Conservation (phyloP, 2,888 invertebrate genomes). For the Acrobasis repandana region DNA sequence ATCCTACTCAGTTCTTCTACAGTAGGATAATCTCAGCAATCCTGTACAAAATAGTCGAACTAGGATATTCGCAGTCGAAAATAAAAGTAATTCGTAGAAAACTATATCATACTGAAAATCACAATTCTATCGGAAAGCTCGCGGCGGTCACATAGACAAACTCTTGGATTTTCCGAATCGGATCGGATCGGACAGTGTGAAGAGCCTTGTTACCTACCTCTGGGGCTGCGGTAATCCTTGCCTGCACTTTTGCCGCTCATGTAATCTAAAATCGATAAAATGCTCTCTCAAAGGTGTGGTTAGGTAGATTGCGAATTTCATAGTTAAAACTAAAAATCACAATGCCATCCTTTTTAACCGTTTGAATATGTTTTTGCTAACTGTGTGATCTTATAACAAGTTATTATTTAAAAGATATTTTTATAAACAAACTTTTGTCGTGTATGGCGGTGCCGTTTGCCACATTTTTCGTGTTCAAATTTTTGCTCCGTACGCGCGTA, state of each 20-base stretch:
- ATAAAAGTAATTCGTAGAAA: no score
- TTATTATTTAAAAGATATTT: no score
- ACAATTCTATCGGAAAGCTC: background rate
- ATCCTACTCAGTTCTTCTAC: no score
- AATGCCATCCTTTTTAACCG: background rate
- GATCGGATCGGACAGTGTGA: conserved; percentile 14
- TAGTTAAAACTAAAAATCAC: conserved; percentile 22
- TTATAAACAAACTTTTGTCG: no score
- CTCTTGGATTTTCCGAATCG: background rate
- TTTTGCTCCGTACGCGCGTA: no score
- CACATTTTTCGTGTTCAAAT: no score
- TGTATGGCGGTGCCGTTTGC: no score
- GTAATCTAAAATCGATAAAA: conserved; percentile 57
- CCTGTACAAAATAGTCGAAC: no score
- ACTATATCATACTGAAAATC: no score
- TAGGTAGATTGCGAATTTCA: conserved; percentile 28
- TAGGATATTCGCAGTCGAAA: no score
- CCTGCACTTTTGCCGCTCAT: conserved; percentile 46
- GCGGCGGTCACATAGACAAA: background rate
- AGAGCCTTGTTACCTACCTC: conserved; percentile 28
- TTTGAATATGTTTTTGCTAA: background rate
- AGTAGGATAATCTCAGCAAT: no score
- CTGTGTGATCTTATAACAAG: no score
- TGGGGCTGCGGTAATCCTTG: conserved; percentile 39
- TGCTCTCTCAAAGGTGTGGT: conserved; percentile 35